Conservation (phyloP, 2,113 vertebrate genomes). For the Carassius gibelio region DNA sequence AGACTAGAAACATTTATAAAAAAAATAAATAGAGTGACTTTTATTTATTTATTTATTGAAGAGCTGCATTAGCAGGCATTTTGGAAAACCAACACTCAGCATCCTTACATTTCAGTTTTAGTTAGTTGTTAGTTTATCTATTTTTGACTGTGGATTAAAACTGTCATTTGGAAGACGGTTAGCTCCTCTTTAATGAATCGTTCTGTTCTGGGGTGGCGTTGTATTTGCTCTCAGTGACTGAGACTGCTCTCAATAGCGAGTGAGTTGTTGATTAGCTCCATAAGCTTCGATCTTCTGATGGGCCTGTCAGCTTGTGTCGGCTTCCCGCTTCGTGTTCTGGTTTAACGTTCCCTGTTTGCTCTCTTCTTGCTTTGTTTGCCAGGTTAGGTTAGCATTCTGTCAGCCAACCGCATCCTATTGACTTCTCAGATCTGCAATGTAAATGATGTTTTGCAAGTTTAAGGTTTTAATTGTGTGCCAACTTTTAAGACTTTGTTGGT, state of each 20-base stretch:
- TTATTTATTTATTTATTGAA: not conserved
- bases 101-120: not conserved
- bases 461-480: conserved; percentile 67
- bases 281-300: conserved; percentile 61
- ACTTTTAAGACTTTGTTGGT: conserved; percentile 66
- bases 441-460: conserved; percentile 70
- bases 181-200: not conserved
- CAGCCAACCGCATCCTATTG: conserved; percentile 50
- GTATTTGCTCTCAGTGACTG: conserved; percentile 67
- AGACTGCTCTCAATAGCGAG: conserved; percentile 67
- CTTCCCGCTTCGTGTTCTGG: conserved; percentile 36
- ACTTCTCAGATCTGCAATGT: conserved; percentile 68
- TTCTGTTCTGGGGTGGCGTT: conserved; percentile 55
- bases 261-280: conserved; percentile 71
- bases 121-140: not conserved
- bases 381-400: conserved; percentile 44
- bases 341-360: conserved; percentile 47
- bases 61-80: not conserved
- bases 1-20: not conserved
- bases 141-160: not conserved
- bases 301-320: conserved; percentile 64
- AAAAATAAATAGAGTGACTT: not conserved
- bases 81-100: not conserved
- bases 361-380: conserved; percentile 50
- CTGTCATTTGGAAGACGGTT: not conserved